phyloP scores from a whole-genome alignment of 2,113 vertebrate genomes.

The Oryzias celebensis region DNA sequence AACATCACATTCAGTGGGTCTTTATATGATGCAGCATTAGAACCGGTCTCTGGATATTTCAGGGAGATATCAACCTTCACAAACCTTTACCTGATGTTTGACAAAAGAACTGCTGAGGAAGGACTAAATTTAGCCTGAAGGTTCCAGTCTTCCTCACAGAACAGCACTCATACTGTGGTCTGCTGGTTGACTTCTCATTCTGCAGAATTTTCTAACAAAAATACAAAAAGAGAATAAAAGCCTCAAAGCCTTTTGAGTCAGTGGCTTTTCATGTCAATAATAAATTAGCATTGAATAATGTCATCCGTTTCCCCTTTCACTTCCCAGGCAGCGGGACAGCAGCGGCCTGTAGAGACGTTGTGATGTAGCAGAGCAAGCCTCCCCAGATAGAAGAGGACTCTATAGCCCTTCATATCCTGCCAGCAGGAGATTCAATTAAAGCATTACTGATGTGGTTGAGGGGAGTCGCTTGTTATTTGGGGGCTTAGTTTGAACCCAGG shows the following conservation, averaged over 20 bases:
- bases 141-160: constrained; percentile 34
- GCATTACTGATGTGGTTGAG: constrained; percentile 6
- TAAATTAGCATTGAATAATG: constrained; percentile 60
- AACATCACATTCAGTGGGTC: too few species aligned
- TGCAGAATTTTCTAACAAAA: constrained; percentile 24
- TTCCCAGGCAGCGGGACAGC: constrained; percentile 35
- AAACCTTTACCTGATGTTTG: constrained; percentile 33
- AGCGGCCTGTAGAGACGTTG: constrained; percentile 44
- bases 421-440: constrained; percentile 40
- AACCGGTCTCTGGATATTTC: neutral
- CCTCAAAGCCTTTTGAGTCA: constrained; percentile 11
- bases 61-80: constrained; percentile 9
- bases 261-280: constrained; percentile 45
- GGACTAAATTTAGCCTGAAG: constrained; percentile 25
- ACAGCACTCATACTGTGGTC: constrained; percentile 17
- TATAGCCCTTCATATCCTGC: constrained; percentile 33
- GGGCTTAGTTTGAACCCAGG: neutral
- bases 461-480: neutral
- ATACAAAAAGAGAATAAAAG: constrained; percentile 18
- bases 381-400: constrained; percentile 16
- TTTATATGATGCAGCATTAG: neutral
- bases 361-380: constrained; percentile 29
- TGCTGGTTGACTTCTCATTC: neutral
- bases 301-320: constrained; percentile 51
- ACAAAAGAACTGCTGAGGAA: constrained; percentile 41